Conservation (phyloP, 30 jellyfish, hydroid and myxozoan genomes). For the Kudoa iwatai region DNA sequence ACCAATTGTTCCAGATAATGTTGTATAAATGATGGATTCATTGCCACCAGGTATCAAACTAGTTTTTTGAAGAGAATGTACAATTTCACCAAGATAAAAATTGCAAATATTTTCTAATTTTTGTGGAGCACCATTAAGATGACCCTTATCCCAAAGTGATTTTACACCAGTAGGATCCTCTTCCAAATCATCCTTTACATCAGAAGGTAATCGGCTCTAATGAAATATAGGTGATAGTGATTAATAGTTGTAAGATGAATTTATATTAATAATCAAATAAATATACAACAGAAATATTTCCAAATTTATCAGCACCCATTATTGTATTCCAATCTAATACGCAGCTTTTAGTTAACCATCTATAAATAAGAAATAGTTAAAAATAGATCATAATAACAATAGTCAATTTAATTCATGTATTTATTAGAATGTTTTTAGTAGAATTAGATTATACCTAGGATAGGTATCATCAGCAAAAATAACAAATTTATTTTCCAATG, state of each 20-base stretch:
- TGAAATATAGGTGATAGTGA: too few species aligned
- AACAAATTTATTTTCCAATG: slow-evolving; percentile 37
- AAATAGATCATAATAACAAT: too few species aligned
- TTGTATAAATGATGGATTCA: slow-evolving; percentile 50
- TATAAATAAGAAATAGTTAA: too few species aligned
- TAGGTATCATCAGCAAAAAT: slow-evolving; percentile 69
- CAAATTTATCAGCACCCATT: slow-evolving; percentile 92
- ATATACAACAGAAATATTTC: slow-evolving; percentile 27
- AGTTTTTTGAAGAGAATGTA: slow-evolving; percentile 33
- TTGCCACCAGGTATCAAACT: slow-evolving; percentile 78
- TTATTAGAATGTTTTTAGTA: too few species aligned
- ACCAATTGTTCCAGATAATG: slow-evolving; percentile 64
- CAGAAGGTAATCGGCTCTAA: slow-evolving; percentile 43
- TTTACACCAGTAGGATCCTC: slow-evolving; percentile 94
- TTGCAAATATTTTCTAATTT: slow-evolving; percentile 24
- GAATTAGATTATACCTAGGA: too few species aligned
- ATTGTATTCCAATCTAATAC: slow-evolving; percentile 35
- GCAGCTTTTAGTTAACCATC: slow-evolving; percentile 85
- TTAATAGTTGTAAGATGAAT: too few species aligned
- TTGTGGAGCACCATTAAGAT: slow-evolving; percentile 80
- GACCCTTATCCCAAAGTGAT: slow-evolving; percentile 90
- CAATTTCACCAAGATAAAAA: slow-evolving; percentile 43
- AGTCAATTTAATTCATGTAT: too few species aligned
- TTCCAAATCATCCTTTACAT: slow-evolving; percentile 62
- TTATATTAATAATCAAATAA: too few species aligned